Evolutionary conservation across 1,140 invertebrate genomes (phyloP), one percentile per base, ranked within the genome.

Genomic region (Dreissena polymorpha): DNA sequence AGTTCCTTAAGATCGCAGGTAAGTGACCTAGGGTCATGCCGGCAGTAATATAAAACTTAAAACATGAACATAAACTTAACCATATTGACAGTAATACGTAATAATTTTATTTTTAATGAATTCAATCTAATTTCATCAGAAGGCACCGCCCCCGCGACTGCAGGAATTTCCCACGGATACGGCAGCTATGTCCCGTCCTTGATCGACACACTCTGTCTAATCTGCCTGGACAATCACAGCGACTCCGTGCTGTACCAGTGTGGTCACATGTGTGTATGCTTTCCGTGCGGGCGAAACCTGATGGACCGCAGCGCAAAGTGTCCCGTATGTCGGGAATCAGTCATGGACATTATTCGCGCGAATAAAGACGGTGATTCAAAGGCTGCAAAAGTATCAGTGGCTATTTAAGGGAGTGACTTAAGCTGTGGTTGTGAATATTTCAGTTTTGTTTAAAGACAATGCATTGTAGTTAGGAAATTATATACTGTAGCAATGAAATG

Each of bases 171-270:
- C 72, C 39, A 53, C 77, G 16, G 53, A 29, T 6, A 50, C 75
- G 12, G 27, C 75, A 23, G 51, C 57, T 1, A 74, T 71, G 53
- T 85, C 86, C 23, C 71, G 53, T 16, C 89, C 72, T 86, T 90
- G 10, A 89, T 83, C 70, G 91, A 92, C 82, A 88, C 89, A 2
- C 88, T 90, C 51, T 93, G 92, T 84, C 70, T 92, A 5, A 92
- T 93, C 23, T 93, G 92, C 75, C 81, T 92, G 60, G 92, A 92
- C 27, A 88, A 86, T 57, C 83, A 86, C 65, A 89, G 89, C 13
- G 92, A 93, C 85, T 87, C 89, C 5, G 92, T 92, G 7, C 85
- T 93, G n/a, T 92, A 93, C 70, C 91, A 92, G 78, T 93, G 92
- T 89, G 92, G 92, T 29, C 92, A 93, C 77, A 89, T 93, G 88